Percentiles rank a stretch among this genome's conserved stretches.
These are phyloP conservation scores for Euglossa dilemma DNA, from an alignment of 1,140 invertebrate species.

Conservation along the genomic window DNA sequence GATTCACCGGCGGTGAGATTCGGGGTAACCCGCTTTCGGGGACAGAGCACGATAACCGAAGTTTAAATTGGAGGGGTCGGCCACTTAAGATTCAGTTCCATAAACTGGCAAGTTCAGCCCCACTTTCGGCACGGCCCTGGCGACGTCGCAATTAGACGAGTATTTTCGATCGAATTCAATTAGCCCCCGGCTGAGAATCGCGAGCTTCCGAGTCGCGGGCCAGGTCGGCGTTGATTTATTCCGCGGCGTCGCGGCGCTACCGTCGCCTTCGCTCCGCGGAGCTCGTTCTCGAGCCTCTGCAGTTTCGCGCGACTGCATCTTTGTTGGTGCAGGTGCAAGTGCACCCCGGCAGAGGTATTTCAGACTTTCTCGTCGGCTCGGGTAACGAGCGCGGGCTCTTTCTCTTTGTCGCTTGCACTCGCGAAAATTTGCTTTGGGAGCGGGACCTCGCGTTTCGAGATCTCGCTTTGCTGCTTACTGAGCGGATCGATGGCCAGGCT, in stretches of 20 bases:
- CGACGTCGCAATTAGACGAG: slow-evolving; percentile 66
- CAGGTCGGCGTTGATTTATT: slow-evolving; percentile 15
- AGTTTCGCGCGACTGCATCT: too few species aligned
- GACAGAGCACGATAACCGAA: slow-evolving; percentile 63
- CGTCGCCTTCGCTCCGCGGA: background rate
- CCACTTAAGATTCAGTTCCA: slow-evolving; percentile 70
- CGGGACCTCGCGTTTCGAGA: too few species aligned
- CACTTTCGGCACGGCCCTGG: slow-evolving; percentile 42
- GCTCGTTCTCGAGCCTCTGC: background rate
- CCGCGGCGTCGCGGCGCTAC: background rate
- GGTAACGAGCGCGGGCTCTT: too few species aligned
- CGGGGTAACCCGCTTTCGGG: slow-evolving; percentile 63
- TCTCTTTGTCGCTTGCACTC: too few species aligned
- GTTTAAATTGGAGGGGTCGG: slow-evolving; percentile 68
- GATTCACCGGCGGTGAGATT: slow-evolving; percentile 26
- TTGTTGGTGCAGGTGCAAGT: too few species aligned
- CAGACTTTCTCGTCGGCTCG: too few species aligned
- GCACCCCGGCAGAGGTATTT: too few species aligned
- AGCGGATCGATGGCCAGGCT: too few species aligned
- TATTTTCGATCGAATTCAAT: slow-evolving; percentile 71
- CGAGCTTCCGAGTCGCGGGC: background rate
- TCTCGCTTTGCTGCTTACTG: too few species aligned
- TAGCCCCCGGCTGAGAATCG: slow-evolving; percentile 48
- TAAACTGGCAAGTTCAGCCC: slow-evolving; percentile 67
- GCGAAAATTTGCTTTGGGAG: too few species aligned